Evolutionary conservation across 2,888 invertebrate genomes (phyloP).

Genomic region (Andrena trimmerana): DNA sequence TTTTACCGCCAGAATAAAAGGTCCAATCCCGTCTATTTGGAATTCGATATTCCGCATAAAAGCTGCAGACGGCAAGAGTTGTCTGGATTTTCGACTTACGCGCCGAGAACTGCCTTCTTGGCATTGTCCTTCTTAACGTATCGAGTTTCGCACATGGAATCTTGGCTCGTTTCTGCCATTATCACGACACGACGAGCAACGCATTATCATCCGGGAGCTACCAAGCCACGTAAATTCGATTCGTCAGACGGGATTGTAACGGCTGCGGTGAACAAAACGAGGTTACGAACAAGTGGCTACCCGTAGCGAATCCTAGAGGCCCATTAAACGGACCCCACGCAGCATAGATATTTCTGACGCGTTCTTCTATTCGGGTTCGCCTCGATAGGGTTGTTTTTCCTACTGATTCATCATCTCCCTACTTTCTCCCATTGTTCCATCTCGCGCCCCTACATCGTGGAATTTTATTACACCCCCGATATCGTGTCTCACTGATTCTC

Average conservation of each 20-base stretch:
- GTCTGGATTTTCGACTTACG: no score
- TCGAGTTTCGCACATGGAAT: background rate
- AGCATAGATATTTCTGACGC: conserved; percentile 39
- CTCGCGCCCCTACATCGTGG: conserved; percentile 11
- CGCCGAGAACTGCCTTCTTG: background rate
- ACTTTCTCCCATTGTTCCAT: conserved; percentile 46
- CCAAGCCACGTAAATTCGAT: conserved; percentile 74
- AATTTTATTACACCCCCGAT: conserved; percentile 43
- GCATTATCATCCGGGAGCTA: conserved; percentile 70
- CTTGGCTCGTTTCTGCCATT: conserved; percentile 4
- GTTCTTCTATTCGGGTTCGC: conserved; percentile 60
- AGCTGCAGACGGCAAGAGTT: no score
- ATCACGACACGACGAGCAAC: background rate
- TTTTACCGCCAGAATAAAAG: no score
- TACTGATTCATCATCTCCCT: conserved; percentile 66
- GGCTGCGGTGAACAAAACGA: conserved; percentile 72
- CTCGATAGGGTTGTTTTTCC: conserved; percentile 72
- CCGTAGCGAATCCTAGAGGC: conserved; percentile 77
- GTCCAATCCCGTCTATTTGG: no score
- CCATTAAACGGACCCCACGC: conserved; percentile 75
- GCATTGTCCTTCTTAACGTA: background rate
- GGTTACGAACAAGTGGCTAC: conserved; percentile 80
- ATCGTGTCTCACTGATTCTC: conserved; percentile 20
- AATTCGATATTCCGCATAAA: no score
- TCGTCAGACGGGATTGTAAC: conserved; percentile 64